Evolutionary conservation across 2,888 invertebrate species (phyloP), one percentile per base, ranked within the genome.

Genomic region (Synergus itoensis): DNA sequence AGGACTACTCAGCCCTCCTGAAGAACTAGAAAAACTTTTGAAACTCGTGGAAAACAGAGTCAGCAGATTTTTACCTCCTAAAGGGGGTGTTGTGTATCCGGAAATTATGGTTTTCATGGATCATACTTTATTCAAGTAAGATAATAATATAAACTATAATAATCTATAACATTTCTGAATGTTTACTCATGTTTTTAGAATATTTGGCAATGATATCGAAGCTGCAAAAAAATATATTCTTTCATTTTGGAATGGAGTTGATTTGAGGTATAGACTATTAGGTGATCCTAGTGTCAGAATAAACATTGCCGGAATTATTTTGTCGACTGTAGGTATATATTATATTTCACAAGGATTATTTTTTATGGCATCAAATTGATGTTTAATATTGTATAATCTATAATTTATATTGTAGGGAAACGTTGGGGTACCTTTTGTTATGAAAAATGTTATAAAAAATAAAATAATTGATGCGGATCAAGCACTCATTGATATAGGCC

Each of bases 231-330:
- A 82, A 67, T 91, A 91, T 77, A 76, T 89, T 21, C 43, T 90
- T 11, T 85, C 90, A 1, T 90, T 89, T 69, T 91, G 90, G 90
- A 88, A 90, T 77, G 91, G 87, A 11, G 89, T 91, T 1, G 91
- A 91, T 79, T 87, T 91, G 67, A 86, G 90, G 73, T 91, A 88
- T 45, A 85, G 91, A 73, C 79, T 82, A 45, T 82, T 91, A 14
- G 77, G 73, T 5, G 81, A 86, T 40, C 91, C 91, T 1, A 83
- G 79, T 75, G 86, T 91, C 69, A 88, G 90, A 41, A 80, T 91
- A 8, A 89, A 89, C 78, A 87, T 91, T 63, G 90, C 88, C 12
- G 91, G 89, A 14, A 84, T 86, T 40, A 77, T 86, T 53, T 77
- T 85, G 76, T 77, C 81, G 36, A 77, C 45, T 36, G 85, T 85